Evolutionary conservation across 2,888 invertebrate species (phyloP), one percentile per base, ranked within the genome.

Genomic region (Epirrhoe tristata): DNA sequence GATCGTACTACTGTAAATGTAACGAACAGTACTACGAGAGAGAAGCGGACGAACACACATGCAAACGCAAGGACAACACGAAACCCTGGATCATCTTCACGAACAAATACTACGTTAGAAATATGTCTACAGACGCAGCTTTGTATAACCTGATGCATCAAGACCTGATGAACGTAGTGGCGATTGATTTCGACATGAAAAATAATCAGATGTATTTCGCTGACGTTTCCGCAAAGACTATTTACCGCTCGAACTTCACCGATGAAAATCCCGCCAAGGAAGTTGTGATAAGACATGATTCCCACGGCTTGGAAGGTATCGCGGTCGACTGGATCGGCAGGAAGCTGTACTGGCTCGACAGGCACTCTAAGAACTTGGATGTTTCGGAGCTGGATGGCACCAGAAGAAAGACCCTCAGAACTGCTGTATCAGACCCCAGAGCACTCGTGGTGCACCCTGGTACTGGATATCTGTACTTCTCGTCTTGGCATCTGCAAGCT

Each of bases 41-140:
- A 57, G 96, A 96, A 79, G 90, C 95, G 0, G 98, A 99, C 82
- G 97, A 98, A 77, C 97, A 96, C 73, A 97, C 97, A 0, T 99
- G 99, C 89, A 99, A 99, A 86, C 95, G 98, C 46, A 96, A 96
- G 77, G 98, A 99, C 79, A 95, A 95, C 76, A 95, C 94, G 67
- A 90, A 95, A 36, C 98, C 98, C 0, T 99, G 98, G 98, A 89
- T 99, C 14, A 95, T 99, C 61, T 98, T 99, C 84, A 98, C 98
- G 12, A 99, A 99, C 85, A 98, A 99, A 81, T 99, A 99, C 87
- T 99, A 99, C 88, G 97, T 99, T 1, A 94, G 99, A 60, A 99
- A 99, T 81, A 97, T 99, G 96, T 98, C 98, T 0, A 94, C 96
- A 0, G 99, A 99, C 83, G 99, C 98, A 0, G 91, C 95, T 5